Conservation (phyloP, 2,797 vertebrate genomes). For the Mormyrops attenuatus region DNA sequence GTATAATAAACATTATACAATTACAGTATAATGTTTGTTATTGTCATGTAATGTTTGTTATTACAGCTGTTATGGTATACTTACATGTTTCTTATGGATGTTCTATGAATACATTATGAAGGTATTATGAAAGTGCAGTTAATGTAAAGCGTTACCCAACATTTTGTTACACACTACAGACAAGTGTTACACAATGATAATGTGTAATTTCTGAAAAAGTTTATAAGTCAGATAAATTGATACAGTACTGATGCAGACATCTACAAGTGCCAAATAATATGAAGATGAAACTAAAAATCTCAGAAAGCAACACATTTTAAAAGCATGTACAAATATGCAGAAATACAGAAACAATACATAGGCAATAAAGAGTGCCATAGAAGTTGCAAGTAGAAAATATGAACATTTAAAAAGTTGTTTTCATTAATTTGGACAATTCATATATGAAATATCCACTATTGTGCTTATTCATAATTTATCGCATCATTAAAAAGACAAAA, state of each 20-base stretch:
- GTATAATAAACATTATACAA: background rate
- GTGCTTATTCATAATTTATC: background rate
- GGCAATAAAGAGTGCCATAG: background rate
- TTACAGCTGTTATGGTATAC: background rate
- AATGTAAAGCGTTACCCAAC: background rate
- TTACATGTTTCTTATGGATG: background rate
- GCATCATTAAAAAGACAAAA: background rate
- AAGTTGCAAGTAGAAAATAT: background rate
- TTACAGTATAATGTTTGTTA: background rate
- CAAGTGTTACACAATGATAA: background rate
- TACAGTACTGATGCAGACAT: background rate
- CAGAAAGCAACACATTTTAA: background rate
- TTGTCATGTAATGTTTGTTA: background rate
- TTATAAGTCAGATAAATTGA: background rate
- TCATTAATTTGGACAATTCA: background rate
- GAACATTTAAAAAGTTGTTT: background rate
- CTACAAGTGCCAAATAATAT: background rate
- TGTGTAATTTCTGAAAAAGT: background rate
- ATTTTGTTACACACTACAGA: background rate
- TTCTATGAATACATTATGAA: background rate
- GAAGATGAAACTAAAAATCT: background rate
- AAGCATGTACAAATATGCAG: background rate
- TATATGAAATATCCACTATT: background rate
- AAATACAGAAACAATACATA: background rate
- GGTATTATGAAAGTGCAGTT: background rate